These are phyloP conservation scores for Sisyra terminalis DNA, from an alignment of 2,888 invertebrate genomes.

Conservation along the genomic window DNA sequence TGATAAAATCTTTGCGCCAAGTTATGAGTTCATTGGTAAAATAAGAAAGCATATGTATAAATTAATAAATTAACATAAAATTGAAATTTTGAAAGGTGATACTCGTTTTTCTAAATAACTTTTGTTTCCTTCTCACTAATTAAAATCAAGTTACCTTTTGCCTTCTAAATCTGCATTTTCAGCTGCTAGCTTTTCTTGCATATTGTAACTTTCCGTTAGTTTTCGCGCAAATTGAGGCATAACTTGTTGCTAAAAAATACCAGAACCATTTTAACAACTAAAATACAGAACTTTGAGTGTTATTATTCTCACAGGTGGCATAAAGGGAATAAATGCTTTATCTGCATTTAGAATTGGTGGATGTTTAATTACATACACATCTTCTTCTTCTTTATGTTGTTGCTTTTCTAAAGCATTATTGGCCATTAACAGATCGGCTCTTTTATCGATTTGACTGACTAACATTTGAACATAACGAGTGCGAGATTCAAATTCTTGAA, in stretches of 20 bases:
- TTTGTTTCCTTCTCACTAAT: neutral
- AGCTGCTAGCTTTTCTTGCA: constrained; percentile 48
- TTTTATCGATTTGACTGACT: constrained; percentile 26
- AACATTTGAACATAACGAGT: constrained; percentile 38
- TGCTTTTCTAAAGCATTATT: too few relatives aligned
- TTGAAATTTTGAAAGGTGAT: constrained; percentile 2
- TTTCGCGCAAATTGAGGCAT: constrained; percentile 28
- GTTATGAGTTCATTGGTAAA: constrained; percentile 5
- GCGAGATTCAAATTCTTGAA: constrained; percentile 41
- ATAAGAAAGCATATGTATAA: constrained; percentile 7
- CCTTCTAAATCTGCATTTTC: constrained; percentile 52
- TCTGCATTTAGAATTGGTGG: too few relatives aligned
- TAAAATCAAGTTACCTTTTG: constrained; percentile 32
- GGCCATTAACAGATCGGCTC: constrained; percentile 15
- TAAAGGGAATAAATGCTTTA: neutral
- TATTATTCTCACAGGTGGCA: neutral
- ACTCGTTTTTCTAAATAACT: neutral
- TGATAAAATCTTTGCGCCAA: constrained; percentile 8
- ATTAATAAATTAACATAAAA: constrained; percentile 1
- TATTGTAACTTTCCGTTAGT: constrained; percentile 43
- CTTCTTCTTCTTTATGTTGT: too few relatives aligned
- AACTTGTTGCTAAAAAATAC: neutral
- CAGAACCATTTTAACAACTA: neutral
- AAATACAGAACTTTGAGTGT: too few relatives aligned
- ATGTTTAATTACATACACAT: too few relatives aligned